Conservation (phyloP, 2,113 vertebrate species). For the Petaurus breviceps region DNA sequence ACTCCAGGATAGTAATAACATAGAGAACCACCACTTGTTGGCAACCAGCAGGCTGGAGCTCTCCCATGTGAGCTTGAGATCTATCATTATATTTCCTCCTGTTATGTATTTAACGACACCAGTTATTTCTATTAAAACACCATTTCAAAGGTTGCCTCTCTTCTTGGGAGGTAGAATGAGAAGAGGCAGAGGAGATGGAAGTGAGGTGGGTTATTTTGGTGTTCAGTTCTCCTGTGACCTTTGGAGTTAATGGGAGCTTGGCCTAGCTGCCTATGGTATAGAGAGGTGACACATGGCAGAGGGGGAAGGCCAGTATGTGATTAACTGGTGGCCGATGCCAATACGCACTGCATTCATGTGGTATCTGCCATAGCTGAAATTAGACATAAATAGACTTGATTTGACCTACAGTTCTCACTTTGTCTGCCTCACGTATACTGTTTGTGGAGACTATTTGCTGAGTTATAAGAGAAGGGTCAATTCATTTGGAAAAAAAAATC, state of each 20-base stretch:
- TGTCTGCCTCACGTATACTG: slow-evolving; percentile 19
- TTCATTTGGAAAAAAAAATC: not conserved
- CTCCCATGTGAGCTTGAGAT: accelerated
- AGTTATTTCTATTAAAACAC: not conserved
- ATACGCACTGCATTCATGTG: not conserved
- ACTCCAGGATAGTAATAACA: slow-evolving; percentile 37
- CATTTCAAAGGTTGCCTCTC: slow-evolving; percentile 48
- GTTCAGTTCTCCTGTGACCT: not conserved
- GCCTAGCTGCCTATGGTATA: too few relatives aligned
- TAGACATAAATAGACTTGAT: slow-evolving; percentile 30
- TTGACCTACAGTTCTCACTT: not conserved
- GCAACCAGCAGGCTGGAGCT: accelerated
- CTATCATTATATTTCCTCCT: slow-evolving; percentile 39
- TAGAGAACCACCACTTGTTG: not conserved
- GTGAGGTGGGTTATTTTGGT: not conserved
- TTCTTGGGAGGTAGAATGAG: slow-evolving; percentile 34
- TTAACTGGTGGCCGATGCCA: not conserved
- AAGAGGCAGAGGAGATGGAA: not conserved
- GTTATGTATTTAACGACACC: not conserved
- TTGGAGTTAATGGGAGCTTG: not conserved
- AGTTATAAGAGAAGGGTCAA: slow-evolving; percentile 30
- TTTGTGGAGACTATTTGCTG: slow-evolving; percentile 28
- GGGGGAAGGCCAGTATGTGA: not conserved
- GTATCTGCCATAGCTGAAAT: not conserved
- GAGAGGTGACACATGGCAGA: not conserved